Evolutionary conservation across 2,888 invertebrate species (phyloP).

Genomic region (Schrankia costaestrigalis): DNA sequence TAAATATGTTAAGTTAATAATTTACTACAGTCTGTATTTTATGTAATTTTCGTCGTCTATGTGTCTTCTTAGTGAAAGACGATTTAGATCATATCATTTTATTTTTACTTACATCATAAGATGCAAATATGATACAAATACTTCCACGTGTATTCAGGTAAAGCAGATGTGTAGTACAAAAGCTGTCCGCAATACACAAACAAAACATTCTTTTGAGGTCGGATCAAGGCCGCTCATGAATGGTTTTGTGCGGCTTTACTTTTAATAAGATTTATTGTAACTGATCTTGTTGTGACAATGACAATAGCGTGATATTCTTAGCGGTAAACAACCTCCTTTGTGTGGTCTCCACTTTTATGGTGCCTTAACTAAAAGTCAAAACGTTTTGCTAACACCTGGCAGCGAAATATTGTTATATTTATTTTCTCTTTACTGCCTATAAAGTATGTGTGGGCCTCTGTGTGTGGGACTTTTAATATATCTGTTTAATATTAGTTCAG

Average conservation of each 20-base stretch:
- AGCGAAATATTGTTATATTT: slow-evolving; percentile 12
- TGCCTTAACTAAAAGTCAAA: slow-evolving; percentile 61
- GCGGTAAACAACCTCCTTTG: slow-evolving; percentile 66
- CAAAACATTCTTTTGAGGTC: slow-evolving; percentile 60
- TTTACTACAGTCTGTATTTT: too few relatives aligned
- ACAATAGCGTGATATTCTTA: slow-evolving; percentile 65
- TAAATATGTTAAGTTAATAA: too few relatives aligned
- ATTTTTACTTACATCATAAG: neutral
- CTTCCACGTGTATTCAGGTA: slow-evolving; percentile 35
- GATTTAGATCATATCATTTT: too few relatives aligned
- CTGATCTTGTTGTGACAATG: slow-evolving; percentile 79
- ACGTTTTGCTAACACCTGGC: slow-evolving; percentile 62
- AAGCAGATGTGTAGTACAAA: slow-evolving; percentile 69
- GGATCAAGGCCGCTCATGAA: slow-evolving; percentile 60
- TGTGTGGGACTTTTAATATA: too few relatives aligned
- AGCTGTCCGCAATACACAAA: slow-evolving; percentile 59
- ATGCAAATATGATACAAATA: neutral
- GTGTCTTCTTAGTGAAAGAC: too few relatives aligned
- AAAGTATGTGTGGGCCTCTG: too few relatives aligned
- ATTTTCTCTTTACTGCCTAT: too few relatives aligned
- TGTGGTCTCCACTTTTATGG: slow-evolving; percentile 65
- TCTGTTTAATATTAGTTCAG: too few relatives aligned
- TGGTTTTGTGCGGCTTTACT: slow-evolving; percentile 59
- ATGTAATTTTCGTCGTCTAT: too few relatives aligned
- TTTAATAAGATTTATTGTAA: slow-evolving; percentile 81